Evolutionary conservation across 2,888 invertebrate genomes (phyloP).

Genomic region (Linhomoeus sp.): DNA sequence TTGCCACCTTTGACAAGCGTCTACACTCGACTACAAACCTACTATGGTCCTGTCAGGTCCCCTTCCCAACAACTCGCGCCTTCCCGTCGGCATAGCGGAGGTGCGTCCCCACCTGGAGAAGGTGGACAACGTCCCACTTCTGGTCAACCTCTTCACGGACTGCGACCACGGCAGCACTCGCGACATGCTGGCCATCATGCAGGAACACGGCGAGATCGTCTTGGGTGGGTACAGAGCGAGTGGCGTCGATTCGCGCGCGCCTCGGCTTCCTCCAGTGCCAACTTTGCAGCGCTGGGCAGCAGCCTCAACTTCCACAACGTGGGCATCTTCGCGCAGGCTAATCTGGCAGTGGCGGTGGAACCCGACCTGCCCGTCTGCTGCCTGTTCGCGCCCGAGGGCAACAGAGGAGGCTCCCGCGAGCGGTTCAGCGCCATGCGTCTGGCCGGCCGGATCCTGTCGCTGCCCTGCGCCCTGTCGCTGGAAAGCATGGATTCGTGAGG

Average conservation of each 20-base stretch:
- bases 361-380: constrained; percentile 9
- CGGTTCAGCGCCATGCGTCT: constrained; percentile 4
- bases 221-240: constrained; percentile 29
- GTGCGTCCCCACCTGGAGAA: constrained; percentile 43
- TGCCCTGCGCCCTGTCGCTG: constrained; percentile 5
- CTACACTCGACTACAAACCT: too few species aligned
- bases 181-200: constrained; percentile 76
- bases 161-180: constrained; percentile 73
- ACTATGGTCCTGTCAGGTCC: constrained; percentile 2
- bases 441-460: constrained; percentile 8
- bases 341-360: constrained; percentile 36
- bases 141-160: constrained; percentile 92
- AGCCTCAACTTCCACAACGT: constrained; percentile 72
- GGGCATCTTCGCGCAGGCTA: constrained; percentile 71
- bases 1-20: too few species aligned
- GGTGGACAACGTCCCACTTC: constrained; percentile 87
- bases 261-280: too few species aligned
- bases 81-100: constrained; percentile 86
- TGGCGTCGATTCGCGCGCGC: too few species aligned
- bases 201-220: constrained; percentile 83
- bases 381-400: neutral
- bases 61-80: constrained; percentile 48
- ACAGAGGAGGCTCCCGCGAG: constrained; percentile 1
- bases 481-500: too few species aligned
- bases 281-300: constrained; percentile 53